phyloP scores from a whole-genome alignment of 1,140 invertebrate species.

The Drosophila parabipectinata region DNA sequence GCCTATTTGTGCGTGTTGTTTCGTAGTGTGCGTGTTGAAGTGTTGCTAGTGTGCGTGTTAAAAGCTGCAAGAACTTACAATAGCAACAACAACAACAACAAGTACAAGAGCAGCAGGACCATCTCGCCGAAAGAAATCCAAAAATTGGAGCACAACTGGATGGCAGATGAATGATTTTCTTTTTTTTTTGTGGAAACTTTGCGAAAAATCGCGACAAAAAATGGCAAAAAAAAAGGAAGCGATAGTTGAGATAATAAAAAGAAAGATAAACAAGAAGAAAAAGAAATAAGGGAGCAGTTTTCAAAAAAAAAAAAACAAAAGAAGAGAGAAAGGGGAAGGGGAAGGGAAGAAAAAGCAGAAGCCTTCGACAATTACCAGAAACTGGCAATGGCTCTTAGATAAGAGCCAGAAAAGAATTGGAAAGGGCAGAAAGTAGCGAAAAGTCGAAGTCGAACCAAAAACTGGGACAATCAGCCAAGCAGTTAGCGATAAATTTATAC shows the following conservation, averaged over 20 bases:
- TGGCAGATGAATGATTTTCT: constrained; percentile 13
- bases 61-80: constrained; percentile 72
- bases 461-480: constrained; percentile 40
- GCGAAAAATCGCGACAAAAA: neutral
- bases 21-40: constrained; percentile 59
- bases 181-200: neutral
- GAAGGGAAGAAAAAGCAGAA: neutral
- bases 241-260: neutral
- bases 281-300: constrained; percentile 1
- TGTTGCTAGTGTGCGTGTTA: constrained; percentile 63
- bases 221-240: constrained; percentile 9
- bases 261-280: constrained; percentile 14
- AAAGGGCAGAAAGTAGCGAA: neutral
- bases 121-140: neutral
- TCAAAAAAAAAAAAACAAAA: neutral
- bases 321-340: no score
- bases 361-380: constrained; percentile 39
- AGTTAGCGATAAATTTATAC: constrained; percentile 45
- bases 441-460: constrained; percentile 20
- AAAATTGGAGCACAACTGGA: constrained; percentile 6
- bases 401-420: constrained; percentile 30
- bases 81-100: neutral
- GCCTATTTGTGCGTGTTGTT: neutral
- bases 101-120: neutral
- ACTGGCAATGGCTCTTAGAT: constrained; percentile 39